Evolutionary conservation across 2,797 vertebrate genomes (phyloP), one percentile per base, ranked within the genome.

Genomic region (Erpetoichthys calabaricus): DNA sequence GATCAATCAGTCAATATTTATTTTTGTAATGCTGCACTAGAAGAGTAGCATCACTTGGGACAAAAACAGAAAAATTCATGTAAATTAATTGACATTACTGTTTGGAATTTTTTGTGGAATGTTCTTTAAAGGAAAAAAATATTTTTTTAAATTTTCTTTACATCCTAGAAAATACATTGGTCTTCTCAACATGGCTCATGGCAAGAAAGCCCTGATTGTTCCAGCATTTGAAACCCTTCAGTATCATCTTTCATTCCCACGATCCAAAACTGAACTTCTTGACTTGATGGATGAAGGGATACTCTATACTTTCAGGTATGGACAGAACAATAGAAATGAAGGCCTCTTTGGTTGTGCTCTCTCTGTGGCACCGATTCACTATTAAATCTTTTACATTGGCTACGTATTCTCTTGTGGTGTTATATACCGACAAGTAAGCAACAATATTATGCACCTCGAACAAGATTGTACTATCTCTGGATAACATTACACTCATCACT

Each of bases 231-330:
- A 98, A 79, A 97, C 92, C 1, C 80, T 93, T 46, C 90, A 84
- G 55, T 97, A 98, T 64, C 89, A 89, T 9, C 79, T 98, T 64
- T 85, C 82, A 60, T 97, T 94, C 70, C 94, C 94, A 47, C 88
- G 84, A 77, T 97, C 94, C 83, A 98, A 97, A 88, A 85, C 91
- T 0, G 92, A 97, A 69, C 79, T 98, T 70, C 84, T 98, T 65
- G 89, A 90, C 78, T 86, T 94, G 90, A 86, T 98, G 82, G 94
- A 97, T 72, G 80, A 90, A 60, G 92, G 92, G 66, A 84, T 88
- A 8, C 91, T 98, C 67, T 87, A 91, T 74, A 92, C 91, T 71
- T 98, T 98, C 89, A 92, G 94, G 94, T 97, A 80, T 60, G 70
- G 42, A 45, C 53, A 25, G 25, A 25, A 25, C 25, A 25, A 25